Base-by-base conservation (phyloP, 1,140 invertebrate species). In the Plodia interpunctella region DNA sequence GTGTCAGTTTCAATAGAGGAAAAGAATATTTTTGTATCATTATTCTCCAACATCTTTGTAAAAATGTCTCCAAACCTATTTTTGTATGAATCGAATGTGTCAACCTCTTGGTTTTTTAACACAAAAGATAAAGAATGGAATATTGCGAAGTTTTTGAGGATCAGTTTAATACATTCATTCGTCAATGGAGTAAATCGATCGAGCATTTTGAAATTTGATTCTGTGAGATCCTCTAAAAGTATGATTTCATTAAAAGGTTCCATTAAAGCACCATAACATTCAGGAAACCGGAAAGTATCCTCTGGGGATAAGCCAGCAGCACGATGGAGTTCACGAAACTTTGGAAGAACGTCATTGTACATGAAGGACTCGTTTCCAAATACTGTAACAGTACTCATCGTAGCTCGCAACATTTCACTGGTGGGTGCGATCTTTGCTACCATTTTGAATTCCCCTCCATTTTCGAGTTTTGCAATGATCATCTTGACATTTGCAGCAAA, bases 111-210 rank as follows among this genome's bases (percentile, higher is more conserved):
- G 21, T 84, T 64, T 59, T 90, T 90, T 15, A 92, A 69, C 0
- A 89, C 90, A 63, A 90, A 83, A 0, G 91, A 91, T 0, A 90
- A 55, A 0, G 91, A 91, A 74, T 93, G 92, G 13, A 91, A 84
- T 52, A 84, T 88, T 5, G 86, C 92, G 64, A 92, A 85, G n/a
- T 80, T 81, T 59, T 83, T 74, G 20, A 93, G 75, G 0, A 91
- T 80, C 3, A 90, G 44, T 13, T 67, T 71, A 5, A 91, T 70
- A 63, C 91, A 88, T 0, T 90, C 79, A n/a, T 82, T 55, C 6
- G 87, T 75, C 3, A 92, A 64, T 2, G 88, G 72, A 11, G 71
- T 62, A 6, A 84, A 83, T 50, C 90, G 80, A 62, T 92, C 77
- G 49, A 85, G 76, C 65, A 93, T 77, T 8, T 53, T 32, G 63